Base-by-base conservation (phyloP, 2,888 invertebrate genomes). In the Plebejus melissa region DNA sequence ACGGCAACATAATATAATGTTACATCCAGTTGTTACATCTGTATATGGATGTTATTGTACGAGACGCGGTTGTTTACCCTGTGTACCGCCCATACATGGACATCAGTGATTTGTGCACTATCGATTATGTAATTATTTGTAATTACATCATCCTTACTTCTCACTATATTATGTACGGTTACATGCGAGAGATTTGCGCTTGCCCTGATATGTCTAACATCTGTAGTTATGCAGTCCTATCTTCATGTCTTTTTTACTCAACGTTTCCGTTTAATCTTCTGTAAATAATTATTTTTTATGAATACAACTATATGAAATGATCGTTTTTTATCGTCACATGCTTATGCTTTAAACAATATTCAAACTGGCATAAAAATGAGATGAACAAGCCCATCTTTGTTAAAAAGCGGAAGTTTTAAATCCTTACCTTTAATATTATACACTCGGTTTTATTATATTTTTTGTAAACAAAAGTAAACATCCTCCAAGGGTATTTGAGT, bases 111-210 rank as follows among this genome's bases (percentile, higher is more conserved):
- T 78, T 80, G 79, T 80, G 76, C 78, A 72, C 28, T 77, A 79
- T 80, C 80, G 77, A 78, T 80, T 77, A 77, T 77, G 76, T 75
- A 80, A 80, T 79, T 79, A 78, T 76, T 76, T 60, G 77, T 79
- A 77, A 76, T 80, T 79, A 79, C 77, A 75, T 77, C 32, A 65
- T 65, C 36, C 32, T 36, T 5, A 65, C 32, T 65, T 65, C 65
- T 36, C 65, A 32, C 32, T 36, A 32, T 65, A 13, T 58, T 58
- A 16, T 60, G 65, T 65, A 65, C 65, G 13, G 65, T 65, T 65
- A 65, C 32, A 60, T 28, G 28, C 60, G 9, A 60, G 28, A 65
- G 65, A 6, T 36, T 36, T 16, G 60, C 32, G 65, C 32, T 13
- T 32, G 13, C 4, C 32, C 65, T 13, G 32, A 36, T 6, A 13